Base-by-base conservation (phyloP, 2,113 vertebrate species). In the Hippocampus barbouri region DNA sequence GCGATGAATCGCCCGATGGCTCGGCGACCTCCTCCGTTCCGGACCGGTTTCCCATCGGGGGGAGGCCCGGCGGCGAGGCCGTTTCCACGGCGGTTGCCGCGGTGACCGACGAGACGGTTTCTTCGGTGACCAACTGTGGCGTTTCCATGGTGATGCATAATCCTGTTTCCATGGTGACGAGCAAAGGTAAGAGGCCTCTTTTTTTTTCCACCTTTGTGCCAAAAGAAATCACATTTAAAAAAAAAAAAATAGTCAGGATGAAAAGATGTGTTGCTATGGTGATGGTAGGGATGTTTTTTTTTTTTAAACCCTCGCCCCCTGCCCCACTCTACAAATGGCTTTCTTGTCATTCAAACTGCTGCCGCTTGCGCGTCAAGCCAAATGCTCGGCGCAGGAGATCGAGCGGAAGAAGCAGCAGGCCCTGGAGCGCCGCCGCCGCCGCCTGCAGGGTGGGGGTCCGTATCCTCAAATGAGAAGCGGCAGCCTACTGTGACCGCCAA, bases 351-450 rank as follows among this genome's bases (percentile, higher is more conserved):
- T 30, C 30, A 0, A 30, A 30, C 30, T 30, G 27, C 27, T 27
- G 27, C 27, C 1, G 6, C 4, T 25, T 51, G 41, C 10, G 9
- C 14, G 69, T 71, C 0, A 68, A 54, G 92, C 56, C 56, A 93
- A 86, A 66, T 96, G 93, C 86, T 96, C 94, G 8, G 90, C 93
- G 3, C 94, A 93, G 27, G 96, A 99, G 91, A 99, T 98, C 83
- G 93, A 96, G 87, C 91, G 83, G 64, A 99, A 99, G 87, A 97
- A 95, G 81, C 93, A 94, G 84, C 93, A 94, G 91, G 97, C 96
- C 3, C 75, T 97, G 83, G 92, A 94, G 80, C 86, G 94, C 68
- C 92, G 96, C 69, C 94, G 92, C 38, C 93, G 86, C 51, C 88
- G 91, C 68, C 86, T 91, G 47, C 93, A 89, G 67, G 72, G 87